Evolutionary conservation across 2,797 vertebrate species (phyloP), one percentile per base, ranked within the genome.

Genomic region (Acipenser ruthenus): DNA sequence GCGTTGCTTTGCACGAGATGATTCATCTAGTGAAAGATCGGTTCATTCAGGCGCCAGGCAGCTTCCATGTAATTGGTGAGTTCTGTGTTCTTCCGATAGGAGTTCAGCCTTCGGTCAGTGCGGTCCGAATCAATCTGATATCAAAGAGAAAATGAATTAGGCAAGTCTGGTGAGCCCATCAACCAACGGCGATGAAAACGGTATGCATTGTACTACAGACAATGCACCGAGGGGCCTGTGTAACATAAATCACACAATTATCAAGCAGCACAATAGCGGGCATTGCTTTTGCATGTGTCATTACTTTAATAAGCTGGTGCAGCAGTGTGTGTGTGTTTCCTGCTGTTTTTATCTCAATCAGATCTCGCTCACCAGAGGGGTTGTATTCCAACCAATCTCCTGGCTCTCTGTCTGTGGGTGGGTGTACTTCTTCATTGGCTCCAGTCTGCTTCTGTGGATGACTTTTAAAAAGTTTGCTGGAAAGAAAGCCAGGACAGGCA

Each of bases 341-440:
- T 37, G 23, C 23, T 18, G 15, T 37, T 37, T 37, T 37, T 37
- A 37, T 37, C 23, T 37, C 23, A 37, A 4, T 37, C 23, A 37
- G 2, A 3, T 37, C 23, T 37, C 15, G 15, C 89, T 87, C 76
- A 96, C 95, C 90, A 96, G 79, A 23, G 91, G 88, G 11, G 76
- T 71, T 1, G 90, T 79, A 18, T 91, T 67, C 96, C 96, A 99
- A 68, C 95, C 95, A 4, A 95, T 89, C 84, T 96, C 93, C 65
- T 97, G 95, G 75, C 86, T 88, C 78, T 91, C 92, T 0, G 95
- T 96, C 81, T 90, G 84, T 5, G 95, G 91, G 72, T 79, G 74
- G 1, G 76, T 8, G 13, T 95, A 95, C 79, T 95, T 97, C 79
- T 87, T 90, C 48, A 75, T 88, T 60, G 95, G 94, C 64, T 84